A percentile compares a stretch with the other conserved stretches of the same genome.
Evolutionary conservation across 1,140 invertebrate genomes (phyloP).

Genomic region (Portunus trituberculatus): DNA sequence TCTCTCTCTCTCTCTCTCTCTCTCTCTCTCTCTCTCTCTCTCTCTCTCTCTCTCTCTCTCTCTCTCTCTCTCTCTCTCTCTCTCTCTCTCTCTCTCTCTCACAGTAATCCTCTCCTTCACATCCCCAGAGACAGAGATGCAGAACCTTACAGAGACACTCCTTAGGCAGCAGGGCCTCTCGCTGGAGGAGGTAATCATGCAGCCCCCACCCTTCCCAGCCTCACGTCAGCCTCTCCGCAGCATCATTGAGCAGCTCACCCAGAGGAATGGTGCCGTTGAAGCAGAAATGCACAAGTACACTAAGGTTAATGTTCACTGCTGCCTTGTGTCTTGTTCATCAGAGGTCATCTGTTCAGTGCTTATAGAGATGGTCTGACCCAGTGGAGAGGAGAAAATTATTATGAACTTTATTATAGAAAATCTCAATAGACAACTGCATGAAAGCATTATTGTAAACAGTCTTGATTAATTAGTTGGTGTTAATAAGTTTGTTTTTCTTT

Average conservation of each 20-base stretch:
- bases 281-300: background rate
- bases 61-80: too few relatives aligned
- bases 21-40: too few relatives aligned
- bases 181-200: background rate
- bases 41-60: too few relatives aligned
- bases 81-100: too few relatives aligned
- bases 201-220: background rate
- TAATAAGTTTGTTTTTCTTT: too few relatives aligned
- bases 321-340: background rate
- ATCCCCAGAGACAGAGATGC: background rate
- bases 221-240: background rate
- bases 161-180: background rate
- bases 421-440: background rate
- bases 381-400: background rate
- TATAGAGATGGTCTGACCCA: background rate
- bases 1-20: too few relatives aligned
- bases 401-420: background rate
- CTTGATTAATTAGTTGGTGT: background rate
- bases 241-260: conserved; percentile 27
- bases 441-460: background rate
- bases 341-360: background rate
- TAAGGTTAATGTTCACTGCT: background rate
- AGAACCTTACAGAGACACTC: background rate
- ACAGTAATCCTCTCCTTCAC: background rate
- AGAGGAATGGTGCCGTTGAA: background rate